Evolutionary conservation across 2,888 invertebrate species (phyloP).

Genomic region (Mythimna loreyi): DNA sequence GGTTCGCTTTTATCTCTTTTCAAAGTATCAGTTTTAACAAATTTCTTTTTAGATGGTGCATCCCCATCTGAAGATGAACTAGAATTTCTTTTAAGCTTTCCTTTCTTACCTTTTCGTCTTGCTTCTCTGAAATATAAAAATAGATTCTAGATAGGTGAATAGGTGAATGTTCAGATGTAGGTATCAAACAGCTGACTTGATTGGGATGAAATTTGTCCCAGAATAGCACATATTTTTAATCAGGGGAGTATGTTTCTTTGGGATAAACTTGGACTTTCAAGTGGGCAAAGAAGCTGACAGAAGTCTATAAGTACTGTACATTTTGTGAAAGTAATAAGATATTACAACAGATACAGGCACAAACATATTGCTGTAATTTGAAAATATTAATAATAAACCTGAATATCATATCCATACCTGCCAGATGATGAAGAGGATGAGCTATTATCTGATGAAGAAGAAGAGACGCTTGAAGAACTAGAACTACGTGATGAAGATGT

Average conservation of each 20-base stretch:
- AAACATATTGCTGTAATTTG: background rate
- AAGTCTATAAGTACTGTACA: background rate
- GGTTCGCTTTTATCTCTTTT: slow-evolving; percentile 85
- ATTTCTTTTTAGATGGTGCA: slow-evolving; percentile 89
- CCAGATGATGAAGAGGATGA: slow-evolving; percentile 92
- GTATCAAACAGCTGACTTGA: too few species aligned
- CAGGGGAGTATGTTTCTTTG: too few species aligned
- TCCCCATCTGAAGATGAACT: slow-evolving; percentile 93
- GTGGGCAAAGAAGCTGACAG: too few species aligned
- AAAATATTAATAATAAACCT: background rate
- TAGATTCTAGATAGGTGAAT: background rate
- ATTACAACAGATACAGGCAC: background rate
- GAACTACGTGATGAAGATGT: slow-evolving; percentile 93
- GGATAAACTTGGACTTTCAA: too few species aligned
- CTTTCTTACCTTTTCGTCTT: slow-evolving; percentile 88
- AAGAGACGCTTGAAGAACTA: slow-evolving; percentile 92
- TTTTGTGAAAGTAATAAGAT: background rate
- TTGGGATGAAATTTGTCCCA: too few species aligned
- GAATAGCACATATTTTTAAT: too few species aligned
- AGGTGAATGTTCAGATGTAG: too few species aligned
- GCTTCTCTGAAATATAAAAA: slow-evolving; percentile 77
- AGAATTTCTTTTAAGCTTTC: slow-evolving; percentile 91
- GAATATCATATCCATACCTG: slow-evolving; percentile 71
- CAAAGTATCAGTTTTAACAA: slow-evolving; percentile 81
- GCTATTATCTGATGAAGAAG: slow-evolving; percentile 92